These are phyloP conservation scores for Nasalis larvatus DNA, from an alignment of 2,113 vertebrate species.

Conservation along the genomic window DNA sequence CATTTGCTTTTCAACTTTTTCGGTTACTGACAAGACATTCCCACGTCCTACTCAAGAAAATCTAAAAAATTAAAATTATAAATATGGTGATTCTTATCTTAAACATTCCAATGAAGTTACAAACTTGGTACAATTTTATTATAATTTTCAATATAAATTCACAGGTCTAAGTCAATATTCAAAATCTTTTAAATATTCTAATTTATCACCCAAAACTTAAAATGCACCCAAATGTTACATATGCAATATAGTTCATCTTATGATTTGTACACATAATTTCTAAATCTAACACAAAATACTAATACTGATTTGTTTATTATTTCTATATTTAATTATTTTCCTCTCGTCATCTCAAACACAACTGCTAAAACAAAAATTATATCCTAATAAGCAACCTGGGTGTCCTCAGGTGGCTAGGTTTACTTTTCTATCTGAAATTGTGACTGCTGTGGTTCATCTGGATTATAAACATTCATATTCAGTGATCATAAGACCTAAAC, in stretches of 20 bases:
- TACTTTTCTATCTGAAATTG: not conserved
- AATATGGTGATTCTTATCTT: not conserved
- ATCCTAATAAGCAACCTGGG: not conserved
- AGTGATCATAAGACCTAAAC: not conserved
- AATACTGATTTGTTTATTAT: not conserved
- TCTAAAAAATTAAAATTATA: conserved; percentile 1
- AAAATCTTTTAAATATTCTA: not conserved
- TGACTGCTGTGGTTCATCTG: not conserved
- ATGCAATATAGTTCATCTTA: not conserved
- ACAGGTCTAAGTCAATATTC: not conserved
- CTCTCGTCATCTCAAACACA: not conserved
- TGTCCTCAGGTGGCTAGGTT: not conserved
- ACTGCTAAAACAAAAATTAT: not conserved
- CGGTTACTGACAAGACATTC: not conserved
- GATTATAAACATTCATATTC: not conserved
- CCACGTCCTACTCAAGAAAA: not conserved
- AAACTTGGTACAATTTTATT: not conserved
- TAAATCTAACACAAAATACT: not conserved
- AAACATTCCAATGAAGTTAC: not conserved
- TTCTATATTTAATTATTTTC: not conserved
- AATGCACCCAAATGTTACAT: not conserved
- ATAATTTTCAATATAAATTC: not conserved
- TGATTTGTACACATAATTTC: not conserved
- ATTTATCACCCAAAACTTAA: not conserved
- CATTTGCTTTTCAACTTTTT: not conserved